A percentile compares a stretch with the other conserved stretches of the same genome.
phyloP scores from a whole-genome alignment of 2,113 vertebrate species.

The Dipodomys stephensi region DNA sequence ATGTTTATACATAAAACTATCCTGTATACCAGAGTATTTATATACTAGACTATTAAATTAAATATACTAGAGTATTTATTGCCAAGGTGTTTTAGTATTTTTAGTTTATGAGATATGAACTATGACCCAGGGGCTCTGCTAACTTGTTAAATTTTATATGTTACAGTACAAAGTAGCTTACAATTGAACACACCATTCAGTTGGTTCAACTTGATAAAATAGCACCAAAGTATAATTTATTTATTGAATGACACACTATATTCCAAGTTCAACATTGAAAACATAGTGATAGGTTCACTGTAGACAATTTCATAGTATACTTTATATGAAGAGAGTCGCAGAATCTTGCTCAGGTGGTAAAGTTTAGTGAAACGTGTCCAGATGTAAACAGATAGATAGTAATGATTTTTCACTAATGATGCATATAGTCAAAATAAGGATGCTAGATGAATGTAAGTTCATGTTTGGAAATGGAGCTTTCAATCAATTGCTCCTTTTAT shows the following conservation, averaged over 20 bases:
- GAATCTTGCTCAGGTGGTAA: neutral
- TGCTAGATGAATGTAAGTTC: neutral
- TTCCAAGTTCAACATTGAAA: neutral
- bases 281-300: neutral
- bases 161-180: neutral
- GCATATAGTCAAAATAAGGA: neutral
- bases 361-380: neutral
- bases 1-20: neutral
- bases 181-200: neutral
- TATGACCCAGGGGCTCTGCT: neutral
- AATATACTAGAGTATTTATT: neutral
- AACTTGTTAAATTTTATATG: neutral
- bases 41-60: neutral
- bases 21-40: neutral
- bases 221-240: neutral
- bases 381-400: neutral
- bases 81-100: neutral
- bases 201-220: neutral
- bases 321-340: neutral
- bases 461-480: neutral
- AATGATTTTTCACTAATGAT: neutral
- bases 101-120: neutral
- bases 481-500: neutral
- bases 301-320: neutral
- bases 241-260: neutral